phyloP scores from a whole-genome alignment of 2,113 vertebrate species.

The Solenodon paradoxus region DNA sequence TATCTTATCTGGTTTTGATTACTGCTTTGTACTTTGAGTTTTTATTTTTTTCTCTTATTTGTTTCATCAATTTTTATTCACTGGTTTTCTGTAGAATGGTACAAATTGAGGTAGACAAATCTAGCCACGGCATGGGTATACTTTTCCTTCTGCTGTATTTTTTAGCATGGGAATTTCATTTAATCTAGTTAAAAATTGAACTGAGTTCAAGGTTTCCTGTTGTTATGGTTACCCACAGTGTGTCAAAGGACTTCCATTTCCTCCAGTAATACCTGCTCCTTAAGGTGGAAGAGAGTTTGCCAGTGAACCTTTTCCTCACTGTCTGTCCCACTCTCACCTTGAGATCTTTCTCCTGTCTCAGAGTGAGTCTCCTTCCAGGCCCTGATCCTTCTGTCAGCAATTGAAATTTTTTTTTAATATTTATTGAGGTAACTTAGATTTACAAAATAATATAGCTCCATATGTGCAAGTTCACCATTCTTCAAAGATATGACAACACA shows the following conservation, averaged over 20 bases:
- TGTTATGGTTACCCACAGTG: background rate
- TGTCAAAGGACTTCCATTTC: background rate
- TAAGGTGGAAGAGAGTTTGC: background rate
- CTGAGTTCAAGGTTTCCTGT: background rate
- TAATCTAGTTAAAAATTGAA: background rate
- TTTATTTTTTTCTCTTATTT: background rate
- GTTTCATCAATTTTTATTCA: background rate
- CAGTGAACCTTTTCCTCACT: background rate
- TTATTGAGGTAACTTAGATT: no score
- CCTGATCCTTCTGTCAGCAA: background rate
- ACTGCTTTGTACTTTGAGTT: background rate
- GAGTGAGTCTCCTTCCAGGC: background rate
- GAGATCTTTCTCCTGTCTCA: background rate
- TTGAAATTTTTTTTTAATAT: no score
- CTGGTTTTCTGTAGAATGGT: background rate
- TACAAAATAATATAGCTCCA: no score
- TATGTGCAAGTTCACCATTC: no score
- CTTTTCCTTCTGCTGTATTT: background rate
- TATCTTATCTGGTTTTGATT: background rate
- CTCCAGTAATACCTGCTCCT: background rate
- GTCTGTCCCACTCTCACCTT: background rate
- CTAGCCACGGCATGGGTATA: background rate
- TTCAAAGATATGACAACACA: no score
- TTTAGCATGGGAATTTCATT: background rate
- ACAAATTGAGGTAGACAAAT: background rate